Conservation (phyloP, 2,888 invertebrate species). For the Catocala nupta region DNA sequence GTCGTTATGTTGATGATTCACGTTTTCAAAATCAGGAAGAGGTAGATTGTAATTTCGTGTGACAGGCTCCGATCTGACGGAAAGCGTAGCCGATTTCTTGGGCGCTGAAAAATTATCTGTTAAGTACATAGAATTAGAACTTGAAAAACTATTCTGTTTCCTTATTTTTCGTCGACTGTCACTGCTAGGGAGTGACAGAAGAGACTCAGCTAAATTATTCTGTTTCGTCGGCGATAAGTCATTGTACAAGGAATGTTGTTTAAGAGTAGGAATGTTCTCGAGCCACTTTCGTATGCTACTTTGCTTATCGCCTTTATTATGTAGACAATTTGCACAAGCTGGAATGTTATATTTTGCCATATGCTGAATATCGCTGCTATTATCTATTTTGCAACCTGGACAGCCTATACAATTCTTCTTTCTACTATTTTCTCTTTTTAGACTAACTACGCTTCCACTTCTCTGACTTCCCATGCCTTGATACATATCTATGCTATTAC, state of each 20-base stretch:
- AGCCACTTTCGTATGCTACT: conserved; percentile 92
- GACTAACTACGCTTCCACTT: conserved; percentile 85
- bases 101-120: conserved; percentile 63
- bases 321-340: conserved; percentile 85
- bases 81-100: conserved; percentile 71
- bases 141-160: conserved; percentile 78
- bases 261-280: conserved; percentile 89
- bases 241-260: conserved; percentile 64
- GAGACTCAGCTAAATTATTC: conserved; percentile 69
- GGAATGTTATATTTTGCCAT: conserved; percentile 78
- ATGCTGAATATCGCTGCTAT: conserved; percentile 66
- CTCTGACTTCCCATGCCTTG: conserved; percentile 83
- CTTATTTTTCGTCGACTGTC: conserved; percentile 66
- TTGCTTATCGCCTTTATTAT: conserved; percentile 90
- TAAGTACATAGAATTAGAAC: conserved; percentile 62
- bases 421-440: conserved; percentile 89
- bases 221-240: conserved; percentile 64
- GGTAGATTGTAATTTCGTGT: conserved; percentile 78
- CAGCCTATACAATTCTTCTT: conserved; percentile 89
- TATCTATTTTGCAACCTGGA: conserved; percentile 87
- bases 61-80: conserved; percentile 81
- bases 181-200: conserved; percentile 69
- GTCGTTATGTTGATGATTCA: conserved; percentile 57
- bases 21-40: conserved; percentile 72
- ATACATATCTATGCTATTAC: conserved; percentile 82